A percentile compares a stretch with the other conserved stretches of the same genome.
phyloP scores from a whole-genome alignment of 2,888 invertebrate species.

The Laspeyria flexula region DNA sequence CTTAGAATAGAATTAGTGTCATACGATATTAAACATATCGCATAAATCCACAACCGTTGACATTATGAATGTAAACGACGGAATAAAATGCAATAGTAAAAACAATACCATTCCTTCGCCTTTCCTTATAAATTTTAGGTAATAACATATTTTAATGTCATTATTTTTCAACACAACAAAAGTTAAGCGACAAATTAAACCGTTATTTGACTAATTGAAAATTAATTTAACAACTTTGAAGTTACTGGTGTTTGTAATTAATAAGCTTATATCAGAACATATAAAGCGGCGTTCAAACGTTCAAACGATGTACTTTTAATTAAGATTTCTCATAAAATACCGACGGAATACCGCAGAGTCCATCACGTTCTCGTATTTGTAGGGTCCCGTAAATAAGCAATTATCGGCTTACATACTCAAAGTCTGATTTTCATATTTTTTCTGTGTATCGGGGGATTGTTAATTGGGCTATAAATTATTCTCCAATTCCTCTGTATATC shows the following conservation, averaged over 20 bases:
- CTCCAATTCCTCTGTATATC: slow-evolving; percentile 57
- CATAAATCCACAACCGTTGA: too few relatives aligned
- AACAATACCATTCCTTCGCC: too few relatives aligned
- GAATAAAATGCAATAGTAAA: too few relatives aligned
- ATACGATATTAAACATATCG: too few relatives aligned
- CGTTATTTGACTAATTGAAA: slow-evolving; percentile 28
- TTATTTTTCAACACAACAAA: slow-evolving; percentile 23
- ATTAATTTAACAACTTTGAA: slow-evolving; percentile 27
- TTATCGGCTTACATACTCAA: slow-evolving; percentile 62
- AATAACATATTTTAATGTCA: not conserved
- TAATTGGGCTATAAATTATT: slow-evolving; percentile 75
- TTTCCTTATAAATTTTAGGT: too few relatives aligned
- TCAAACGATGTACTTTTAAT: slow-evolving; percentile 40
- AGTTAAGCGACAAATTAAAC: slow-evolving; percentile 32
- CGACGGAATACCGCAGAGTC: slow-evolving; percentile 36
- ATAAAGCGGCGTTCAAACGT: slow-evolving; percentile 16
- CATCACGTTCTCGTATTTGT: slow-evolving; percentile 41
- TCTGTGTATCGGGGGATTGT: slow-evolving; percentile 51
- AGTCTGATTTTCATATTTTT: slow-evolving; percentile 63
- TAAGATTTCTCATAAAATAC: slow-evolving; percentile 48
- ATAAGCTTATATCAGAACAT: slow-evolving; percentile 23
- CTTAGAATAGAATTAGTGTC: too few relatives aligned
- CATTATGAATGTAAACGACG: too few relatives aligned
- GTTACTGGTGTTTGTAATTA: slow-evolving; percentile 27
- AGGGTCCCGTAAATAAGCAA: slow-evolving; percentile 66